Conservation (phyloP, 2,113 vertebrate genomes). For the Phylloscopus whistleri region DNA sequence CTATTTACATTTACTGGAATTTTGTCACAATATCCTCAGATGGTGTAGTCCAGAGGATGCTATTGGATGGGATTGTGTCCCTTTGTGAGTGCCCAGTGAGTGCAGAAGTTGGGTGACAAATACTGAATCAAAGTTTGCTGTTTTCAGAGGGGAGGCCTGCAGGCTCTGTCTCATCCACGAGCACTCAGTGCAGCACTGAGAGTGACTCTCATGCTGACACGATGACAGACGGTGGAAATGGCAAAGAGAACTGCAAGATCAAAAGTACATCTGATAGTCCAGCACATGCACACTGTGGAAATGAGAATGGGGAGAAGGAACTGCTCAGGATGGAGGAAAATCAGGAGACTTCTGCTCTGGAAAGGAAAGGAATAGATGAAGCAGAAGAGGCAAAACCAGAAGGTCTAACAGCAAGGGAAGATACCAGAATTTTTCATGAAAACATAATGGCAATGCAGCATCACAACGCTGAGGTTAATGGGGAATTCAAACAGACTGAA, state of each 20-base stretch:
- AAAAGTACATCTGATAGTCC: background rate
- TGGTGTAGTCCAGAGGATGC: background rate
- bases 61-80: no score
- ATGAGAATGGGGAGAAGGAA: background rate
- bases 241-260: background rate
- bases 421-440: background rate
- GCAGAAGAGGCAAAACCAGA: background rate
- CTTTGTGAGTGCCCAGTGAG: background rate
- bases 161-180: conserved; percentile 60
- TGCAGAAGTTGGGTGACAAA: background rate
- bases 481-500: background rate
- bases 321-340: background rate
- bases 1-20: background rate
- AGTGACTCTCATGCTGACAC: conserved; percentile 53
- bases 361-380: conserved; percentile 9
- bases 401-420: background rate
- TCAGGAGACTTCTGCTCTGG: background rate
- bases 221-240: background rate
- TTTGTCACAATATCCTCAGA: background rate
- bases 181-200: conserved; percentile 64
- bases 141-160: conserved; percentile 58
- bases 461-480: background rate
- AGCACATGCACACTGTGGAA: background rate
- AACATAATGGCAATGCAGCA: background rate
- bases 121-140: background rate